These are phyloP conservation scores for Galerucella pusilla DNA, from an alignment of 2,888 invertebrate genomes.

Conservation along the genomic window DNA sequence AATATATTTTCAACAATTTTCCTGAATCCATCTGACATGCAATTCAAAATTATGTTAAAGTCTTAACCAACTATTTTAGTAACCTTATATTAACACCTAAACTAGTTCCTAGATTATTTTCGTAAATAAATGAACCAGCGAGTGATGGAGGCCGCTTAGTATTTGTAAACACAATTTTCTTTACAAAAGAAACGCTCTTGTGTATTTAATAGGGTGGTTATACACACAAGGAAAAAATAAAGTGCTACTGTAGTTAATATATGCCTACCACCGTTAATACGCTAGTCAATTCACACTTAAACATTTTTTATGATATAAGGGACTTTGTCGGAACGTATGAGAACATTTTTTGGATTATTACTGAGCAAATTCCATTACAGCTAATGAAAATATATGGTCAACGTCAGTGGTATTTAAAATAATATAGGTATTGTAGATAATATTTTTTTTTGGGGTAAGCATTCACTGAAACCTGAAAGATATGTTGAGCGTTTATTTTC, in stretches of 20 bases:
- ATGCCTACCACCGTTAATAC: neutral
- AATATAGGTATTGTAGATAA: no score
- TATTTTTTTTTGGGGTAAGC: no score
- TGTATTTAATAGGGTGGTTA: conserved; percentile 27
- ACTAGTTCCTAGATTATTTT: conserved; percentile 43
- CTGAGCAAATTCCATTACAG: no score
- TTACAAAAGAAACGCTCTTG: conserved; percentile 7
- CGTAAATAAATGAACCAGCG: conserved; percentile 36
- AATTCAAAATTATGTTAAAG: neutral
- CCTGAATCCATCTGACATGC: no score
- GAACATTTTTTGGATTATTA: no score
- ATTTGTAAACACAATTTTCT: conserved; percentile 38
- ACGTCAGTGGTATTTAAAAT: no score
- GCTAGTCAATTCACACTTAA: conserved; percentile 5
- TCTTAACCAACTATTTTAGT: conserved; percentile 14
- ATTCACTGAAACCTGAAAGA: no score
- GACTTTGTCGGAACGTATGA: neutral
- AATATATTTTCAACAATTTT: no score
- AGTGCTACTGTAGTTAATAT: conserved; percentile 17
- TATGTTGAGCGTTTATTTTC: no score
- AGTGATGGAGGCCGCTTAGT: conserved; percentile 28
- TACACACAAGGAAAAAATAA: conserved; percentile 15
- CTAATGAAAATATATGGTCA: no score
- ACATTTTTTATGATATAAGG: neutral
- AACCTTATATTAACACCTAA: conserved; percentile 39